Percentiles rank a stretch among this genome's conserved stretches.
Conservation (phyloP, 2,888 invertebrate genomes). For the Chrysolina oricalcia region DNA sequence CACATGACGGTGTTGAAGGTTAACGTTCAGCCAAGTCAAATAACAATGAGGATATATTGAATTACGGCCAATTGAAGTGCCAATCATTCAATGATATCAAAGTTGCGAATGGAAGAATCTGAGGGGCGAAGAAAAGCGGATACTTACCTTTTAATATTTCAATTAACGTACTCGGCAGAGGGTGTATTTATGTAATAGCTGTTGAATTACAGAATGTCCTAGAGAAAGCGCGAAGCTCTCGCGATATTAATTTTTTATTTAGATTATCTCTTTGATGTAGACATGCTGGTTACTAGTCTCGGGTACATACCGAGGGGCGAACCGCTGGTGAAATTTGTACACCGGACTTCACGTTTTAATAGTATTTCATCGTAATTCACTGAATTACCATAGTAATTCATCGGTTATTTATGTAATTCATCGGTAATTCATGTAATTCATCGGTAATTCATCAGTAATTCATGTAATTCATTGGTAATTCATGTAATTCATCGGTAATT, state of each 20-base stretch:
- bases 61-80: constrained; percentile 62
- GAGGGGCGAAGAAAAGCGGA: constrained; percentile 28
- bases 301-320: too few species aligned
- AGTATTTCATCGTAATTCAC: too few species aligned
- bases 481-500: too few species aligned
- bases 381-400: too few species aligned
- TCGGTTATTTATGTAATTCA: too few species aligned
- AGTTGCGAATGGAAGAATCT: constrained; percentile 40
- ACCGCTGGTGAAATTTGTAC: too few species aligned
- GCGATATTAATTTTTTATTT: not conserved
- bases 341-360: too few species aligned
- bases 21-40: constrained; percentile 58
- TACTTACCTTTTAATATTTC: constrained; percentile 23
- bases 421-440: too few species aligned
- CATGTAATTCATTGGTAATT: too few species aligned
- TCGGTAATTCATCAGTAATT: too few species aligned
- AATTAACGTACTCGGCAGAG: not conserved
- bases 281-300: too few species aligned
- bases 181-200: not conserved
- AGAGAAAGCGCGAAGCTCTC: not conserved
- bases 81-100: constrained; percentile 62
- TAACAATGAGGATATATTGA: constrained; percentile 64
- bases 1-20: constrained; percentile 57
- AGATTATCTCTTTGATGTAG: too few species aligned
- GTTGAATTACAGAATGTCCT: not conserved